Base-by-base conservation (phyloP, 2,797 vertebrate genomes). In the Eptatretus atami region DNA sequence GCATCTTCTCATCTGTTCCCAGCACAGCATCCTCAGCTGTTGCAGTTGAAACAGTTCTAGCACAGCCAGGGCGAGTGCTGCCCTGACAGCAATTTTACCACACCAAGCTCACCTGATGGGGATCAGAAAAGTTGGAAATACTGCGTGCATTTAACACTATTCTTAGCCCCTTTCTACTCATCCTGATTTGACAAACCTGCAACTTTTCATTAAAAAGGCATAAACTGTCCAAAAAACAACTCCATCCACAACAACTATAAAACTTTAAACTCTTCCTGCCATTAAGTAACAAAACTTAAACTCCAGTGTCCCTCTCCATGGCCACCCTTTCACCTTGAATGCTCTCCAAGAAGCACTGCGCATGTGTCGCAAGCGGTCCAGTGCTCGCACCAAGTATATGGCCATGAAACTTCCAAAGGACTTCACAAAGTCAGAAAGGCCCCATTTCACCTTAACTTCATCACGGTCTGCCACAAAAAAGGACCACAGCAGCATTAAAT, bases 1-100 rank as follows among this genome's bases (percentile, higher is more conserved):
- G 6, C 31, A 31, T 31, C 31, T 31, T 31, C 31, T 85, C 80
- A 9, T 81, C 72, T 0, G 76, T 71, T 64, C 90, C 86, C 0
- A 74, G 79, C 67, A 79, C 77, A 71, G 86, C 82, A 71, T 92
- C 68, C 86, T 72, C 67, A 98, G 80, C 74, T 95, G 90, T 68
- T 98, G 88, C 12, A 98, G 79, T 71, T 90, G 86, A 67, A 98
- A 98, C 70, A 98, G 79, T 75, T 94, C 95, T 74, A 98, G 92
- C 70, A 95, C 82, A 2, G 87, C 87, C 73, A 98, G 90, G 68
- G 95, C 88, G 66, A 98, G 77, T 98, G 90, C 75, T 98, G 90
- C 53, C 88, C 92, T 72, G 82, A 93, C 77, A 98, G 93, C 70
- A 84, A 84, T n/a, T 69, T 87, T 88, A 71, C 92, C n/a, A n/a